Percentiles rank a stretch among this genome's conserved stretches.
Conservation (phyloP, 2,113 vertebrate species). For the Arenaria interpres region DNA sequence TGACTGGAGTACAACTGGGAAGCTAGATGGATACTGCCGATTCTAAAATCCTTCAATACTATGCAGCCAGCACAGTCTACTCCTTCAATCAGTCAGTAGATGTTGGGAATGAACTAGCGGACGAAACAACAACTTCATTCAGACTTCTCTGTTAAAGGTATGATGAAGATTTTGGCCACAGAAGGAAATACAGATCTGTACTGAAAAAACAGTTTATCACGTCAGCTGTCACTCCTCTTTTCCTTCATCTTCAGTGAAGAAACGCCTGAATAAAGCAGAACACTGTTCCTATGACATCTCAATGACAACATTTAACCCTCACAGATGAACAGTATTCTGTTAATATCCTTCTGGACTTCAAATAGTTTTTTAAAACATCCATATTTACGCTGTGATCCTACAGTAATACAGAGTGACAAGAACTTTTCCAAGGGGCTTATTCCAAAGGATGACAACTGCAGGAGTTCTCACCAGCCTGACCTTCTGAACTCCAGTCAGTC, state of each 20-base stretch:
- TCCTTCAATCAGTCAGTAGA: not conserved
- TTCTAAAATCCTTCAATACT: not conserved
- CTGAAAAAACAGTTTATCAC: not conserved
- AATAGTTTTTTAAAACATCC: not conserved
- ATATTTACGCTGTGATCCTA: not conserved
- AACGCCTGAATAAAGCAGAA: not conserved
- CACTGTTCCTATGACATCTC: not conserved
- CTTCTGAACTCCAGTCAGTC: not conserved
- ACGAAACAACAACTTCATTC: not conserved
- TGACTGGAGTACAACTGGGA: not conserved
- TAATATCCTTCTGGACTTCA: not conserved
- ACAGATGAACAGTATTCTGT: not conserved
- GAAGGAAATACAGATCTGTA: not conserved
- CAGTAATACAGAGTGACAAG: not conserved
- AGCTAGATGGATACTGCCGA: not conserved
- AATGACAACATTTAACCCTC: not conserved
- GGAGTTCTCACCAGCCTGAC: not conserved
- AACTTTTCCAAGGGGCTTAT: not conserved
- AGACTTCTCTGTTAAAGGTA: not conserved
- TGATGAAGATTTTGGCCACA: not conserved
- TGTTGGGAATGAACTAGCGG: not conserved
- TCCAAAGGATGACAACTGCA: not conserved
- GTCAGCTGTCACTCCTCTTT: not conserved
- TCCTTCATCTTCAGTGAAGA: not conserved
- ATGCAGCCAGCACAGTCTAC: not conserved